A percentile compares a stretch with the other conserved stretches of the same genome.
Evolutionary conservation across 2,888 invertebrate genomes (phyloP).

Genomic region (Onchidella celtica): DNA sequence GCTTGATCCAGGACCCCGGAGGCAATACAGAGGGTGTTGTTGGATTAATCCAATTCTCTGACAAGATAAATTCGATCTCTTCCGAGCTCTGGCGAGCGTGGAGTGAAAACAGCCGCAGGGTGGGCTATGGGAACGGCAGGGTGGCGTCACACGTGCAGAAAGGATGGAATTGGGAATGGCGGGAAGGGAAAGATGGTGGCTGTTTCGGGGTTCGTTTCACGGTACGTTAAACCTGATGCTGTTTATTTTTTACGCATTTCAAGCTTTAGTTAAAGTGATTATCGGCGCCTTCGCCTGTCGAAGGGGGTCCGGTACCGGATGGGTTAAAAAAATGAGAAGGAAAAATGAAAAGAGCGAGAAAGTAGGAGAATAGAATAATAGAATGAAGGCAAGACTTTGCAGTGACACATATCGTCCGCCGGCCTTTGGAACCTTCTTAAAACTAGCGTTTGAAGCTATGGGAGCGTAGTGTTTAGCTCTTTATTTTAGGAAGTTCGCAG

Average conservation of each 20-base stretch:
- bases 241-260: conserved; percentile 37
- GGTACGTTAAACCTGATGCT: conserved; percentile 31
- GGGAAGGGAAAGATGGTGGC: conserved; percentile 4
- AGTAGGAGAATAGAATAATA: neutral
- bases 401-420: too few species aligned
- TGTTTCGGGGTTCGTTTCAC: conserved; percentile 26
- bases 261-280: conserved; percentile 21
- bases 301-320: too few species aligned
- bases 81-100: conserved; percentile 16
- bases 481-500: too few species aligned
- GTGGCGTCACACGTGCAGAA: conserved; percentile 7
- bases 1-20: neutral
- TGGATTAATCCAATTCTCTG: conserved; percentile 33
- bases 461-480: too few species aligned
- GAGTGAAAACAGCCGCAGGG: conserved; percentile 38
- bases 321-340: neutral
- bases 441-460: too few species aligned
- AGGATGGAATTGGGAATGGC: neutral
- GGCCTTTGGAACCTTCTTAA: too few species aligned
- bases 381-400: neutral
- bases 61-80: conserved; percentile 39
- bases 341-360: neutral
- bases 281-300: neutral
- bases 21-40: conserved; percentile 27
- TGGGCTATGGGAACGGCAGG: conserved; percentile 37